phyloP scores from a whole-genome alignment of 2,888 invertebrate species.

The Ormyrus nitidulus region DNA sequence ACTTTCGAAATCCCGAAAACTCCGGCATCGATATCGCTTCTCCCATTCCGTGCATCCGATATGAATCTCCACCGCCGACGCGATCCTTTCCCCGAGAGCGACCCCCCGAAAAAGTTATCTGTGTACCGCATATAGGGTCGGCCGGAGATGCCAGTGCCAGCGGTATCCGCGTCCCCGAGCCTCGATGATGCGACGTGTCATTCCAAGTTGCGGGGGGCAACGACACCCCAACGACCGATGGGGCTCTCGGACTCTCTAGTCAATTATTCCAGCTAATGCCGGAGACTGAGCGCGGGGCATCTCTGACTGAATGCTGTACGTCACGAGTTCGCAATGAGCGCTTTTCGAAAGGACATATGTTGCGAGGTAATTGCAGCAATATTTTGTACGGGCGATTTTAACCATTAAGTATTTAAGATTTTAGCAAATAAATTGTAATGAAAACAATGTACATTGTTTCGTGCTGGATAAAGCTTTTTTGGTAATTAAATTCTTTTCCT shows the following conservation, averaged over 20 bases:
- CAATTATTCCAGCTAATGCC: slow-evolving; percentile 5
- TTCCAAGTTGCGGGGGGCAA: slow-evolving; percentile 22
- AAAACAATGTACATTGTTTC: too few species aligned
- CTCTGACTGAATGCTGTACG: background rate
- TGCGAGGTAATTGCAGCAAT: too few species aligned
- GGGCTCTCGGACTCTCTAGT: background rate
- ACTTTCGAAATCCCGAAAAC: slow-evolving; percentile 7
- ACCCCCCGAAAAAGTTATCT: background rate
- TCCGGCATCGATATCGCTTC: slow-evolving; percentile 7
- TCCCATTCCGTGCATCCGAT: background rate
- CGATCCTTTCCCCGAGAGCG: background rate
- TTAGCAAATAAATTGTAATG: too few species aligned
- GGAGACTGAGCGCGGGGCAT: too few species aligned
- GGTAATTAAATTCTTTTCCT: too few species aligned
- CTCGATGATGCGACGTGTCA: slow-evolving; percentile 29
- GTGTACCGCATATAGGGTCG: background rate
- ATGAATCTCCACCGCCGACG: slow-evolving; percentile 20
- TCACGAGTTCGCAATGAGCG: too few species aligned
- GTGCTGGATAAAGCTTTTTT: too few species aligned
- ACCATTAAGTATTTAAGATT: too few species aligned
- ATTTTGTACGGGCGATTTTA: too few species aligned
- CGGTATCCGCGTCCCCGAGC: background rate
- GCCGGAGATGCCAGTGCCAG: background rate
- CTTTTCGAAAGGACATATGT: too few species aligned
- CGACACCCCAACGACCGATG: slow-evolving; percentile 6